phyloP scores from a whole-genome alignment of 1,140 invertebrate species.

The Zaprionus africanus region DNA sequence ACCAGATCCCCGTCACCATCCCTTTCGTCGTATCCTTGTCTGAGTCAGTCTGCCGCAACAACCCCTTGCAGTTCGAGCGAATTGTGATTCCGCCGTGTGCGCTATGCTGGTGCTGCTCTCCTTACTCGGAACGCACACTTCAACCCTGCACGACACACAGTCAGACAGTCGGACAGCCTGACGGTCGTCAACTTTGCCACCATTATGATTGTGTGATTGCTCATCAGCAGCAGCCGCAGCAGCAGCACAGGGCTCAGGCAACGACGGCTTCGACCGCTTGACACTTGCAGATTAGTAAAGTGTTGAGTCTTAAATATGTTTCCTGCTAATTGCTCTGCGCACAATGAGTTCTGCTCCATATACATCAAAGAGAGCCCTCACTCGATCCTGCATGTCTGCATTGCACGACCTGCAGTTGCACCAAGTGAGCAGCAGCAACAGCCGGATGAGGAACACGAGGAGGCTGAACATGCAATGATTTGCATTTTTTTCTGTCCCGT shows the following conservation, averaged over 20 bases:
- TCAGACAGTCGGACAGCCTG: conserved; percentile 30
- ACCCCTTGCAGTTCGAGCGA: conserved; percentile 68
- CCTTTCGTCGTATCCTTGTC: neutral
- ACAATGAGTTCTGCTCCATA: conserved; percentile 79
- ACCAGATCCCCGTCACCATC: neutral
- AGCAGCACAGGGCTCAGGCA: conserved; percentile 25
- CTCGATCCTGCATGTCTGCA: conserved; percentile 7
- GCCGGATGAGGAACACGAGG: neutral
- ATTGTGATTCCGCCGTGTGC: conserved; percentile 68
- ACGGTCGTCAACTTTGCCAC: conserved; percentile 64
- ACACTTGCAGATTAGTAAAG: conserved; percentile 82
- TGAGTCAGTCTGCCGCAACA: conserved; percentile 43
- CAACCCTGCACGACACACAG: conserved; percentile 51
- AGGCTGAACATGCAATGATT: conserved; percentile 64
- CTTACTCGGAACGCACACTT: conserved; percentile 75
- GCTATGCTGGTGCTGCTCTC: conserved; percentile 51
- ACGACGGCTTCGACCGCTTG: conserved; percentile 62
- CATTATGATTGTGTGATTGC: conserved; percentile 39
- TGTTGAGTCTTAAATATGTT: conserved; percentile 73
- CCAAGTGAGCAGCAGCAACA: neutral
- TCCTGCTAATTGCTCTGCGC: conserved; percentile 71
- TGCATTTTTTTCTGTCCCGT: conserved; percentile 63
- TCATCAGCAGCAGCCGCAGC: conserved; percentile 22
- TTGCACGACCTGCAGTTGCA: conserved; percentile 44
- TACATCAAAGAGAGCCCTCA: conserved; percentile 34